These are phyloP conservation scores for Myripristis jacobus DNA, from an alignment of 2,797 vertebrate genomes.

Conservation along the genomic window DNA sequence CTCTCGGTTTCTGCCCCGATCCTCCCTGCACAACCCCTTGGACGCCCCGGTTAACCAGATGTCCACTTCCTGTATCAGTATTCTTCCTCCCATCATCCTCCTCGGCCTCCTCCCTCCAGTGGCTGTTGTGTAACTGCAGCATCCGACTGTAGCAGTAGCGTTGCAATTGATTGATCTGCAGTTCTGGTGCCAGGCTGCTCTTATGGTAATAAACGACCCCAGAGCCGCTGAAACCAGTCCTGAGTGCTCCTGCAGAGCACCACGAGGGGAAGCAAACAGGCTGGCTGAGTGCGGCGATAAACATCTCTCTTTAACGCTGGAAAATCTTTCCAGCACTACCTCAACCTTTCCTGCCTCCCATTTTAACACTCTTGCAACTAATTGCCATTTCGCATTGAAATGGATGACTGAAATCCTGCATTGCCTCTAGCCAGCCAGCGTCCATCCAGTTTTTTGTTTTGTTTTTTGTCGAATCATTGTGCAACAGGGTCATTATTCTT, in stretches of 20 bases:
- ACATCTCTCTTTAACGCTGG: slow-evolving; percentile 31
- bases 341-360: background rate
- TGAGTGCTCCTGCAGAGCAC: slow-evolving; percentile 58
- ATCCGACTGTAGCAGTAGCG: slow-evolving; percentile 46
- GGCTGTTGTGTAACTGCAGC: slow-evolving; percentile 71
- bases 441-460: background rate
- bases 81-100: background rate
- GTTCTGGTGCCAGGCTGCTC: slow-evolving; percentile 72
- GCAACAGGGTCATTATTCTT: slow-evolving; percentile 10
- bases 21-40: background rate
- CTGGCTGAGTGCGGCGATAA: background rate
- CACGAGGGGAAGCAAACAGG: slow-evolving; percentile 5
- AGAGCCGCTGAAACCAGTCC: slow-evolving; percentile 55
- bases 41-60: too few species aligned
- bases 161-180: slow-evolving; percentile 70
- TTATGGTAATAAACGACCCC: slow-evolving; percentile 67
- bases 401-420: slow-evolving; percentile 26
- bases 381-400: background rate
- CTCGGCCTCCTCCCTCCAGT: slow-evolving; percentile 35
- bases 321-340: slow-evolving; percentile 41
- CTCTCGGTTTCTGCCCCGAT: background rate
- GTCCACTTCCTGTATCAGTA: background rate
- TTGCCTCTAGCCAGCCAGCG: background rate
- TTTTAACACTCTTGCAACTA: slow-evolving; percentile 28
- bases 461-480: too few species aligned